These are phyloP conservation scores for Cherax destructor DNA, from an alignment of 1,140 invertebrate species.

Conservation along the genomic window DNA sequence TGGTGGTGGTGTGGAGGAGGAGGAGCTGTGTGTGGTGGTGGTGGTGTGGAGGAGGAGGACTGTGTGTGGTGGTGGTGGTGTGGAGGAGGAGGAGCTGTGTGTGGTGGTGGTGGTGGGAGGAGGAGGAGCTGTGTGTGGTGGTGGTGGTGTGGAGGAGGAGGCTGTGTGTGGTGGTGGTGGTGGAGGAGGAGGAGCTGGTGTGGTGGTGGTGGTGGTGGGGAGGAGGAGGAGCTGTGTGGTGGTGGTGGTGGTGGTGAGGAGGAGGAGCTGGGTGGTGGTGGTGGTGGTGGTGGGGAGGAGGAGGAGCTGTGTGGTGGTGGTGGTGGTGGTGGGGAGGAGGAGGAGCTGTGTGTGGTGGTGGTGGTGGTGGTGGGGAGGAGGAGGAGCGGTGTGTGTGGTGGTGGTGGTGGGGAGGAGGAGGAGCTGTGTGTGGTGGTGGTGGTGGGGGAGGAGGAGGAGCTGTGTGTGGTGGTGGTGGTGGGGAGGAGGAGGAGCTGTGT, in stretches of 20 bases:
- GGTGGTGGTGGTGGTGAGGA: neutral
- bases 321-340: too few species aligned
- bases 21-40: neutral
- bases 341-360: too few species aligned
- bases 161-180: neutral
- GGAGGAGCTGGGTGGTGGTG: too few species aligned
- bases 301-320: too few species aligned
- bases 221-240: neutral
- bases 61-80: neutral
- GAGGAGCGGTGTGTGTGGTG: too few species aligned
- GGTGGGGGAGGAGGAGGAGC: too few species aligned
- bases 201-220: neutral
- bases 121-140: neutral
- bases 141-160: neutral
- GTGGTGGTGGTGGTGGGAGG: neutral
- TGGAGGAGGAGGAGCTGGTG: neutral
- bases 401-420: too few species aligned
- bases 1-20: neutral
- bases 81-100: neutral
- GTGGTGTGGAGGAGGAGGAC: neutral
- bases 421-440: too few species aligned
- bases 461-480: too few species aligned
- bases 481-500: too few species aligned
- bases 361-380: too few species aligned
- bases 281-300: too few species aligned